Evolutionary conservation across 1,140 invertebrate genomes (phyloP), one percentile per base, ranked within the genome.

Genomic region (Plectrocnemia conspersa): DNA sequence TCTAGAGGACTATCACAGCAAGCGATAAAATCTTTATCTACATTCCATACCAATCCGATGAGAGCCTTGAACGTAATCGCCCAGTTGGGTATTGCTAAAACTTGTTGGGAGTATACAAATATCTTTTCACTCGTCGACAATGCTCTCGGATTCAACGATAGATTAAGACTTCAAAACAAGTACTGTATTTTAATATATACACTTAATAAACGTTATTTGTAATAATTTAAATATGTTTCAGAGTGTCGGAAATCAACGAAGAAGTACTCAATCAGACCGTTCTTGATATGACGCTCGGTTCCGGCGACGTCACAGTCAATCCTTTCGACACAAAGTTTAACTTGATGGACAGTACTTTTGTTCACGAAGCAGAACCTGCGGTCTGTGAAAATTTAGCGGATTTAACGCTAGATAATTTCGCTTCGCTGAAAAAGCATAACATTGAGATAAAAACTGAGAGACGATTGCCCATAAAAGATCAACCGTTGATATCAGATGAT

Each of bases 241-340:
- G 58, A 52, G 32, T 24, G 13, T 52, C 60, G 3, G 54, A 58
- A 56, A 47, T 49, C 3, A 56, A 53, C 13, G 56, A 59, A 56
- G 56, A 62, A 16, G 33, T 48, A 38, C 71, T 74, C 48, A 75
- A 75, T 57, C 71, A 76, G 61, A 74, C 74, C 0, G 71, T 75
- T 2, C 68, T 74, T 56, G 74, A 76, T 50, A 75, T 76, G 74
- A 73, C 70, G 0, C 71, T 75, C 64, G 69, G 72, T 4, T 47
- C 41, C 18, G 73, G 71, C 0, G 71, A 74, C 18, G 68, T 73
- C 50, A 70, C 66, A 0, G 50, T 76, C 0, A 75, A 76, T 45
- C 74, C 74, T 0, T 76, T 75, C 38, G 74, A 75, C 52, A 68
- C 61, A 21, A 59, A 73, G 1, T 58, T 59, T 1, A 61, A 61